Evolutionary conservation across 2,113 vertebrate genomes (phyloP).

Genomic region (Sorex fumeus): DNA sequence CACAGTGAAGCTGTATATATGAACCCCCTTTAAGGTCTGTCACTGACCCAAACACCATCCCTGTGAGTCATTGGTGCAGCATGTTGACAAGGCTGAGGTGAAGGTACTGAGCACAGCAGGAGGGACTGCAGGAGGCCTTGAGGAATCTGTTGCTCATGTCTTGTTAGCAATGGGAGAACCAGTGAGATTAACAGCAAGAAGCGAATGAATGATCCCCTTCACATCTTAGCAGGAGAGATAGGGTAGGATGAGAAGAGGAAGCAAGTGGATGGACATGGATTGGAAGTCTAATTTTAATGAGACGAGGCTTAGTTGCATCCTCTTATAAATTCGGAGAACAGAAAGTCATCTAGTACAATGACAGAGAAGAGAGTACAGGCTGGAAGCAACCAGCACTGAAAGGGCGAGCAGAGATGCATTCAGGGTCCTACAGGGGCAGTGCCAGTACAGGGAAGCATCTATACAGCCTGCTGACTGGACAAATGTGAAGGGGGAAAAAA

Average conservation of each 20-base stretch:
- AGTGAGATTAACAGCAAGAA: no score
- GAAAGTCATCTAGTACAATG: no score
- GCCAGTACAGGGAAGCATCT: background rate
- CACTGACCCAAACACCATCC: no score
- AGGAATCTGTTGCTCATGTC: background rate
- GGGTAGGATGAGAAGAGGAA: background rate
- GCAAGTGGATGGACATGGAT: background rate
- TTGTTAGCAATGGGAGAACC: background rate
- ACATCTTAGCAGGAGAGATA: background rate
- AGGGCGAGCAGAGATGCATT: background rate
- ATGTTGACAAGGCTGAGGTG: fast-evolving
- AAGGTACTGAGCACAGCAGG: background rate
- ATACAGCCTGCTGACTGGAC: background rate
- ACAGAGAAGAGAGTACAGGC: no score
- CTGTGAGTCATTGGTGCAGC: no score
- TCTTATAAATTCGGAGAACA: no score
- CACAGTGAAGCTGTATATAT: no score
- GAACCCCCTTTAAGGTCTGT: no score
- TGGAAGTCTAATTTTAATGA: background rate
- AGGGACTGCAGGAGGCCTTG: background rate
- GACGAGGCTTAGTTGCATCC: no score
- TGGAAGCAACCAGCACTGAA: no score
- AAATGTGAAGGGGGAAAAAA: background rate
- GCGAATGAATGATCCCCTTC: background rate
- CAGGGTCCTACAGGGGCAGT: background rate